Percentiles rank a stretch among this genome's conserved stretches.
phyloP scores from a whole-genome alignment of 2,888 invertebrate genomes.

The Nephrotoma flavescens region DNA sequence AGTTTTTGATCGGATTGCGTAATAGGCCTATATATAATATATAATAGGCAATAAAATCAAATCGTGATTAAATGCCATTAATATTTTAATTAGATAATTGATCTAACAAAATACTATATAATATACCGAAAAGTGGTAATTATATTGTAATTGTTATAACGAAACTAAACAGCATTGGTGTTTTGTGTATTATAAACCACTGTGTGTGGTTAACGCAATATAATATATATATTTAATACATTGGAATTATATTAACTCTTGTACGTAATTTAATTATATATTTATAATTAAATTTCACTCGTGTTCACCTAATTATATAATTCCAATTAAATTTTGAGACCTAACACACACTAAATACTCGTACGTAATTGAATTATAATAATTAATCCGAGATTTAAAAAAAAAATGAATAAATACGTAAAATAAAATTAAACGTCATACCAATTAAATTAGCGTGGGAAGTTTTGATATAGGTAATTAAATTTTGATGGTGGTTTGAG shows the following conservation, averaged over 20 bases:
- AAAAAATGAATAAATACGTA: too few species aligned
- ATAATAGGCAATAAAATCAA: neutral
- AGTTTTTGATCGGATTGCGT: too few species aligned
- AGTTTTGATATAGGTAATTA: too few species aligned
- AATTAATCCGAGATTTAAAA: neutral
- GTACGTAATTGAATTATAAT: neutral
- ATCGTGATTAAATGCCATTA: neutral
- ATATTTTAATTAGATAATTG: neutral
- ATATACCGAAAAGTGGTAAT: neutral
- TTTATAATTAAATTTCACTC: neutral
- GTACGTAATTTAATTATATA: neutral
- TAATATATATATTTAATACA: neutral
- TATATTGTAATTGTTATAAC: neutral
- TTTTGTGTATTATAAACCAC: neutral
- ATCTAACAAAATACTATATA: neutral
- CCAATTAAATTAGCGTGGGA: too few species aligned
- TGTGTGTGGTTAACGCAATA: neutral
- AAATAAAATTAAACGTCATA: too few species aligned
- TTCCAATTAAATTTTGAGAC: neutral
- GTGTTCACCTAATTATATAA: neutral
- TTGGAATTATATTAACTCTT: neutral
- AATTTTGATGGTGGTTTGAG: too few species aligned
- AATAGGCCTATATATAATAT: too few species aligned
- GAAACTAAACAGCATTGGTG: neutral
- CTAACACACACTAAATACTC: neutral